Base-by-base conservation (phyloP, 2,113 vertebrate genomes). In the Hiodon tergisus region DNA sequence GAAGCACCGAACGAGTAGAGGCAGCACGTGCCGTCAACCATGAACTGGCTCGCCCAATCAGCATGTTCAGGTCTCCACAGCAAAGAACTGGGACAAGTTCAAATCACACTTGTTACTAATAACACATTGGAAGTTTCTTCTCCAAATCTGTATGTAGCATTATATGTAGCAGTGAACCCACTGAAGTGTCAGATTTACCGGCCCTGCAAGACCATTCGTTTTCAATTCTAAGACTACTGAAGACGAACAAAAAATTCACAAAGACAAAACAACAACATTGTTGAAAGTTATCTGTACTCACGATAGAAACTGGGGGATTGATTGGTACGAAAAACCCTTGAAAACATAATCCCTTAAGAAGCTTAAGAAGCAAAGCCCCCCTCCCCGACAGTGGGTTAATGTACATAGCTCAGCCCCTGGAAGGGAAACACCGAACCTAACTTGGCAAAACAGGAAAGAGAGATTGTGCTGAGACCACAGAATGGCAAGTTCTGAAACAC, bases 341-440 rank as follows among this genome's bases (percentile, higher is more conserved):
- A 70, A 76, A 48, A 54, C 71, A 57, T 55, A 76, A 71, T 53
- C 51, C 52, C 57, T 14, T 58, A 74, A 74, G 62, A 67, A 17
- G 52, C 60, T 71, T 46, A 50, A 59, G 67, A 46, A 51, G 62
- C 69, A 71, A 59, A 59, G 60, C 31, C 54, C 54, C 73, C 58
- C n/a, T 50, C 47, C 50, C 17, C 58, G 3, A 59, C 11, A 63
- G 62, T 67, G n/a, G 52, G 53, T 57, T 53, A 13, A 47, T 6
- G 52, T 66, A 63, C 31, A 14, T 4, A 6, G 47, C 66, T 51
- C 51, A 51, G 14, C 14, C 50, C 52, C 48, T 52, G 13, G 66
- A 47, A 47, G 6, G 10, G 66, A 52, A 67, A 13, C 68, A 46
- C 57, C 59, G 17, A 17, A 7, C n/a, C 6, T 10, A 52, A 59